These are phyloP conservation scores for Heliocidaris erythrogramma DNA, from an alignment of 35 echinoderm and acorn worm genomes.

Conservation along the genomic window DNA sequence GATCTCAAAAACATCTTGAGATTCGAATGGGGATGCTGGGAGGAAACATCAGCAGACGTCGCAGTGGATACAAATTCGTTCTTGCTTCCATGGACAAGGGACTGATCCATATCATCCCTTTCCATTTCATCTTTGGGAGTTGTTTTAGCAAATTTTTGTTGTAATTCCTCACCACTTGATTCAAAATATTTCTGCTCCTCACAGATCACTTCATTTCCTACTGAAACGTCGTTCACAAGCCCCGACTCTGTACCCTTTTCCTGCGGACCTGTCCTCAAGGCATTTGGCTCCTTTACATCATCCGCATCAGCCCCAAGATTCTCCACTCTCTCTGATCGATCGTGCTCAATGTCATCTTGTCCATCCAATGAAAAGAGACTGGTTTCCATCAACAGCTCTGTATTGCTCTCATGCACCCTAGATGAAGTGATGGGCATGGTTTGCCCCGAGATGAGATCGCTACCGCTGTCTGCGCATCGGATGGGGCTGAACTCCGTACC, in stretches of 20 bases:
- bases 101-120: background rate
- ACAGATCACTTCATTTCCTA: background rate
- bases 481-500: conserved; percentile 42
- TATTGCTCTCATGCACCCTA: conserved; percentile 30
- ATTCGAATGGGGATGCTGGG: background rate
- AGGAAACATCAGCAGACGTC: background rate
- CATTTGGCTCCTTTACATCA: too few species aligned
- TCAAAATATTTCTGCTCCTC: background rate
- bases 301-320: background rate
- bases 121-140: background rate
- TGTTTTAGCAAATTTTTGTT: background rate
- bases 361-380: conserved; percentile 4
- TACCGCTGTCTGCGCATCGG: background rate
- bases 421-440: conserved; percentile 34
- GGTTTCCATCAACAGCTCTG: conserved; percentile 38
- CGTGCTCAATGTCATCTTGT: too few species aligned
- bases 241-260: background rate
- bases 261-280: background rate
- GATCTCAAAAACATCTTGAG: too few species aligned
- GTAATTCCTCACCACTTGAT: background rate
- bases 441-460: background rate
- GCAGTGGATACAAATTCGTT: background rate
- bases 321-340: background rate
- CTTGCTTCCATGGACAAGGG: background rate
- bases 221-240: background rate